Conservation (phyloP, 2,888 invertebrate genomes). For the Polia nebulosa region DNA sequence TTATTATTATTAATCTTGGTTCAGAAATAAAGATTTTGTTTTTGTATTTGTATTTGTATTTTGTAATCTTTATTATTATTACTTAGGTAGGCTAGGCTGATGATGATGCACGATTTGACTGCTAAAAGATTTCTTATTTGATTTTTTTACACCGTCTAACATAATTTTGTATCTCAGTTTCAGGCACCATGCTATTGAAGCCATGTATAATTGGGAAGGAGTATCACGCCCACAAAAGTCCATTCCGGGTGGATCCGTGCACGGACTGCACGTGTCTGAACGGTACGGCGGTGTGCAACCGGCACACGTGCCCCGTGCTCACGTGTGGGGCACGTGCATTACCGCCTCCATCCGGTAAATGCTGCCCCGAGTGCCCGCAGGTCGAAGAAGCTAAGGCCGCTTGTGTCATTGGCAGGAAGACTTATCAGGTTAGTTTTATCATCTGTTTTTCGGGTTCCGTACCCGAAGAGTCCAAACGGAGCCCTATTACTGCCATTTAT, state of each 20-base stretch:
- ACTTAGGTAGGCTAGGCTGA: no score
- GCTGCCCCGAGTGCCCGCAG: slow-evolving; percentile 95
- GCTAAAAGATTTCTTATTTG: no score
- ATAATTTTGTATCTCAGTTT: slow-evolving; percentile 68
- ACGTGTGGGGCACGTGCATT: slow-evolving; percentile 95
- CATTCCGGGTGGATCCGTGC: slow-evolving; percentile 94
- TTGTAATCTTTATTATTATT: no score
- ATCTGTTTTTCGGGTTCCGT: no score
- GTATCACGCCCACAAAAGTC: slow-evolving; percentile 92
- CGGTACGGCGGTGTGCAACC: slow-evolving; percentile 95
- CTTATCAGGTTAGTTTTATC: slow-evolving; percentile 92
- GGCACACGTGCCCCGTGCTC: slow-evolving; percentile 97
- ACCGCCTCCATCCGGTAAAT: slow-evolving; percentile 92
- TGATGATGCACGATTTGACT: no score
- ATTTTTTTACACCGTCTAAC: neutral
- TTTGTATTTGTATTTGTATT: no score
- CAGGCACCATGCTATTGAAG: slow-evolving; percentile 81
- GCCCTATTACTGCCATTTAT: no score
- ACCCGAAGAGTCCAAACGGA: no score
- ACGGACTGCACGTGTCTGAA: slow-evolving; percentile 96
- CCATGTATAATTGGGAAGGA: slow-evolving; percentile 94
- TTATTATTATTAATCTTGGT: no score
- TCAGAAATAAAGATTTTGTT: no score
- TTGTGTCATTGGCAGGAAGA: slow-evolving; percentile 92
- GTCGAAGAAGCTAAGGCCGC: slow-evolving; percentile 93